Base-by-base conservation (phyloP, 2,113 vertebrate species). In the Epinephelus cyanopodus region DNA sequence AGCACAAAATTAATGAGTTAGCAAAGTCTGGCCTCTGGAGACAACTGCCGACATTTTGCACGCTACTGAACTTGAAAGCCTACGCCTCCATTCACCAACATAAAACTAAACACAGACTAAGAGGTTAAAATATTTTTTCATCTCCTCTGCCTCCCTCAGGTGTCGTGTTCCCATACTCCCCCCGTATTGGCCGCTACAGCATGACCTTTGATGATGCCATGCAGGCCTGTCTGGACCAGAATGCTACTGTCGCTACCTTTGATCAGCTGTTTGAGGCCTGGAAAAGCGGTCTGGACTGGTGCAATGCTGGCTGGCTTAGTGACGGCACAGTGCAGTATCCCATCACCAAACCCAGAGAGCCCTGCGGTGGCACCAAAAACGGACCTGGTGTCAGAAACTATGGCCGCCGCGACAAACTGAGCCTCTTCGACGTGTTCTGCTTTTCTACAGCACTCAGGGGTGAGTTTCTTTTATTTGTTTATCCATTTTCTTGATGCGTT, bases 251-350 rank as follows among this genome's bases (percentile, higher is more conserved):
- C 0, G 98, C 98, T 23, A 96, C 95, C 37, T 96, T 95, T 0
- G 97, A 98, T 37, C 98, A 99, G 93, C 94, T 99, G 23, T 95
- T 94, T 0, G 89, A 96, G 0, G 97, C 97, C 76, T 99, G 97
- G 98, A 93, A 93, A 66, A 86, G 56, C 0, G 98, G 98, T 21
- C 89, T 99, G 84, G 97, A 99, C 89, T 99, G 98, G 98, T 99
- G 98, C 90, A 99, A 99, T 0, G 98, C 98, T 0, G 98, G 98
- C 86, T 99, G 98, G 98, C 96, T 99, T 72, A 97, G 75, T 0
- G 98, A 99, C 0, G 97, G 97, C 29, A 97, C 97, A 0, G 98
- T 99, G 70, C 96, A 98, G 74, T 99, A 99, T 77, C 98, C 98
- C 25, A 97, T 99, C 90, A 98, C 92, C 66, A 96, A 95, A 61